A percentile compares a stretch with the other conserved stretches of the same genome.
phyloP scores from a whole-genome alignment of 1,140 invertebrate species.

The Chymomyza costata region DNA sequence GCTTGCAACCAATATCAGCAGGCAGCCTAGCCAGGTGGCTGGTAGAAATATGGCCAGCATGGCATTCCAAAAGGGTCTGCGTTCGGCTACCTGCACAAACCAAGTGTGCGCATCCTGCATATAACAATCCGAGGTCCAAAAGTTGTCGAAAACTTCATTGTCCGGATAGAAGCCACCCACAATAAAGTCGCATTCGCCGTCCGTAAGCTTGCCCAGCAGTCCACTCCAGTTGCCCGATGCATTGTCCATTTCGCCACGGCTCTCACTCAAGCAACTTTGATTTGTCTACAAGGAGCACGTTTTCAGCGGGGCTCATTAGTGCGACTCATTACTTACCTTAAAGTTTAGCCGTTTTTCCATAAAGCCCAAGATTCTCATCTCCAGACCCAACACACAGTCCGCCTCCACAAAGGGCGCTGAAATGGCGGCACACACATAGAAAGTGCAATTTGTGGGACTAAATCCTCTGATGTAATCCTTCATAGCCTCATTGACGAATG shows the following conservation, averaged over 20 bases:
- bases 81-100: conserved; percentile 75
- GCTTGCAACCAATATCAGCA: conserved; percentile 72
- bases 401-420: conserved; percentile 65
- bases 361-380: conserved; percentile 58
- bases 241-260: conserved; percentile 74
- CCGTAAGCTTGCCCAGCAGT: conserved; percentile 68
- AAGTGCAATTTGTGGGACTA: conserved; percentile 58
- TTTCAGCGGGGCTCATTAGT: too few species aligned
- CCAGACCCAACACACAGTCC: conserved; percentile 56
- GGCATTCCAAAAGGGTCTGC: conserved; percentile 75
- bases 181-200: conserved; percentile 75
- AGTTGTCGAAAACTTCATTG: conserved; percentile 77
- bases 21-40: conserved; percentile 74
- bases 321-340: conserved; percentile 44
- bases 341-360: conserved; percentile 60
- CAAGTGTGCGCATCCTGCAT: conserved; percentile 77
- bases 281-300: conserved; percentile 39
- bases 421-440: conserved; percentile 60
- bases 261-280: conserved; percentile 77
- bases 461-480: conserved; percentile 45
- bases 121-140: conserved; percentile 76
- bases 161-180: conserved; percentile 78
- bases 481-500: conserved; percentile 31
- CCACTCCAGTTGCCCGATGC: conserved; percentile 76
- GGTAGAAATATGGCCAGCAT: conserved; percentile 75